phyloP scores from a whole-genome alignment of 2,797 vertebrate species.

The Melanotaenia boesemani region DNA sequence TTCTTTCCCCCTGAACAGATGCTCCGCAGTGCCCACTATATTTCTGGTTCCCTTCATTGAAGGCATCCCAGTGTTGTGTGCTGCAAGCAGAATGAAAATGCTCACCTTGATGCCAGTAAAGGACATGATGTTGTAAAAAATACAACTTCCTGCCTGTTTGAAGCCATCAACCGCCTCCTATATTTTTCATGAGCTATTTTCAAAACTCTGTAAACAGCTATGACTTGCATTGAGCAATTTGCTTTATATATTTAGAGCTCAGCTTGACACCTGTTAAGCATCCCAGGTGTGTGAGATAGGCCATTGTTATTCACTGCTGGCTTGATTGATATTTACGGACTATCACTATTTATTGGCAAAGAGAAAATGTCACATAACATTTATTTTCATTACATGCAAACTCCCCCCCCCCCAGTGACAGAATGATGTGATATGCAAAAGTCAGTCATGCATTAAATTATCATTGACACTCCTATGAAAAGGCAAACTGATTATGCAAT shows the following conservation, averaged over 20 bases:
- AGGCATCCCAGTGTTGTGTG: slow-evolving; percentile 13
- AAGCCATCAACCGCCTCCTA: not conserved
- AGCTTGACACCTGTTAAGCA: not conserved
- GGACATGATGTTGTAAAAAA: slow-evolving; percentile 5
- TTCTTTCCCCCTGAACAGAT: slow-evolving; percentile 56
- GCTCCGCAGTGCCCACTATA: slow-evolving; percentile 37
- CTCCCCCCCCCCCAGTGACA: slow-evolving; percentile 5
- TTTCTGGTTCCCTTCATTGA: slow-evolving; percentile 40
- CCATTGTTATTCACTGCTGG: slow-evolving; percentile 18
- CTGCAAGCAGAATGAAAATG: not conserved
- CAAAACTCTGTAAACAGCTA: not conserved
- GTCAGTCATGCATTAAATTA: not conserved
- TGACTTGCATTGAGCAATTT: slow-evolving; percentile 11
- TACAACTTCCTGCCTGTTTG: not conserved
- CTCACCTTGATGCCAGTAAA: slow-evolving; percentile 31
- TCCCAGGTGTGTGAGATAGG: slow-evolving; percentile 3
- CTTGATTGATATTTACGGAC: slow-evolving; percentile 35
- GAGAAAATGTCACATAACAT: slow-evolving; percentile 10
- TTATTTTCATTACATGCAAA: slow-evolving; percentile 33
- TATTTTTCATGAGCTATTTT: slow-evolving; percentile 2
- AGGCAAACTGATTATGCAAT: slow-evolving; percentile 6
- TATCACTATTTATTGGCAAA: slow-evolving; percentile 18
- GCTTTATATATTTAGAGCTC: not conserved
- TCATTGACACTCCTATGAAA: not conserved
- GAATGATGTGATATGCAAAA: slow-evolving; percentile 26